Percentiles rank a stretch among this genome's conserved stretches.
phyloP scores from a whole-genome alignment of 1,140 invertebrate species.

The Philotrypesis tridentata region DNA sequence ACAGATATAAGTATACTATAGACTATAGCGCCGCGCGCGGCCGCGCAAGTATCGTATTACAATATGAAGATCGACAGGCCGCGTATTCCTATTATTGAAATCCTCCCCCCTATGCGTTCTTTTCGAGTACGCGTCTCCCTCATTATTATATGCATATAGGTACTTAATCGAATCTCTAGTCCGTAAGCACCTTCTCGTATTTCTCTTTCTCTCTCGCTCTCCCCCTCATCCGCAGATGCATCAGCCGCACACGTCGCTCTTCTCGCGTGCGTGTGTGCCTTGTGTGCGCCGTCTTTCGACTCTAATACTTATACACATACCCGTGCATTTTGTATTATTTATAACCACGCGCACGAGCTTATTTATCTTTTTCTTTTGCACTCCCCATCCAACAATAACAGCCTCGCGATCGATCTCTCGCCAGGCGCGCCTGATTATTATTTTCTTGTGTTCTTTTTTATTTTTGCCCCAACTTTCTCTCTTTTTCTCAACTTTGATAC shows the following conservation, averaged over 20 bases:
- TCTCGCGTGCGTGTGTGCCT: neutral
- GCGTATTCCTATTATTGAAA: neutral
- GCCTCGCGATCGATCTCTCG: neutral
- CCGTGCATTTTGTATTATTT: conserved; percentile 43
- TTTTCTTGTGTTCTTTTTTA: conserved; percentile 21
- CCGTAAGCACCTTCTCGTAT: neutral
- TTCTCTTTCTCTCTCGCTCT: conserved; percentile 10
- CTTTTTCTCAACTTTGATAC: neutral
- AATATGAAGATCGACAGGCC: conserved; percentile 13
- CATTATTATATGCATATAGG: too few species aligned
- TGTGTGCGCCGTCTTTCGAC: neutral
- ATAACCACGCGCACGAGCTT: conserved; percentile 19
- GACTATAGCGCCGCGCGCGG: neutral
- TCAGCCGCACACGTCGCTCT: neutral
- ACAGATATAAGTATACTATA: neutral
- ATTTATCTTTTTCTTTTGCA: conserved; percentile 36
- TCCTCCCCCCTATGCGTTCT: neutral
- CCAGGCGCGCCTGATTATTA: neutral
- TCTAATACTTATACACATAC: neutral
- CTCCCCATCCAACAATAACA: conserved; percentile 32
- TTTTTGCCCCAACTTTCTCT: neutral
- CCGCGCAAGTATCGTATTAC: conserved; percentile 37
- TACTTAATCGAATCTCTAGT: neutral
- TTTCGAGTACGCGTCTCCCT: neutral
- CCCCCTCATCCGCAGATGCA: neutral